Evolutionary conservation across 2,113 vertebrate species (phyloP).

Genomic region (Pterocles burchelli): DNA sequence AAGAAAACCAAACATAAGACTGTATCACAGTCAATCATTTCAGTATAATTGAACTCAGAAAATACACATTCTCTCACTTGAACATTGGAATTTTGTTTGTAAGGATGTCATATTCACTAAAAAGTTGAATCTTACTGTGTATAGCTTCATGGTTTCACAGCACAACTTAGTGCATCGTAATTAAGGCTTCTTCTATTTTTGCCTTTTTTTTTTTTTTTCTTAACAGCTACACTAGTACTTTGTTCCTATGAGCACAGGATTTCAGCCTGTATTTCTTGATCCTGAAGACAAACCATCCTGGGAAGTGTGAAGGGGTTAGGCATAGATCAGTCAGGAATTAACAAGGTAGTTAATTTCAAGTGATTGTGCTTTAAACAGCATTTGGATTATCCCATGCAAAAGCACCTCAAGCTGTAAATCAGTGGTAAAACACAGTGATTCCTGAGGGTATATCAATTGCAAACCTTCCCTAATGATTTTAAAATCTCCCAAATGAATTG

Average conservation of each 20-base stretch:
- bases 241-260: neutral
- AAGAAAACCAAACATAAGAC: neutral
- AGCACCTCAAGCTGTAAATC: constrained; percentile 64
- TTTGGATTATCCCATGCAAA: constrained; percentile 61
- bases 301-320: constrained; percentile 16
- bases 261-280: constrained; percentile 32
- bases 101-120: neutral
- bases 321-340: constrained; percentile 60
- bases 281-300: constrained; percentile 37
- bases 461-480: constrained; percentile 73
- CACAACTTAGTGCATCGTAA: neutral
- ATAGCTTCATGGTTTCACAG: neutral
- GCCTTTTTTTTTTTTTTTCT: neutral
- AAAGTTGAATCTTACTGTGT: neutral
- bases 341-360: constrained; percentile 68
- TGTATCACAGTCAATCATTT: neutral
- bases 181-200: neutral
- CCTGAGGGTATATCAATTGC: constrained; percentile 45
- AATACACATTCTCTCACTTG: neutral
- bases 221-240: neutral
- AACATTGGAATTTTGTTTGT: neutral
- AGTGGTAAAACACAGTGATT: constrained; percentile 56
- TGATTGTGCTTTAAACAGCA: constrained; percentile 55
- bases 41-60: neutral
- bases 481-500: constrained; percentile 73